A percentile compares a stretch with the other conserved stretches of the same genome.
Evolutionary conservation across 2,113 vertebrate species (phyloP).

Genomic region (Tiliqua scincoides): DNA sequence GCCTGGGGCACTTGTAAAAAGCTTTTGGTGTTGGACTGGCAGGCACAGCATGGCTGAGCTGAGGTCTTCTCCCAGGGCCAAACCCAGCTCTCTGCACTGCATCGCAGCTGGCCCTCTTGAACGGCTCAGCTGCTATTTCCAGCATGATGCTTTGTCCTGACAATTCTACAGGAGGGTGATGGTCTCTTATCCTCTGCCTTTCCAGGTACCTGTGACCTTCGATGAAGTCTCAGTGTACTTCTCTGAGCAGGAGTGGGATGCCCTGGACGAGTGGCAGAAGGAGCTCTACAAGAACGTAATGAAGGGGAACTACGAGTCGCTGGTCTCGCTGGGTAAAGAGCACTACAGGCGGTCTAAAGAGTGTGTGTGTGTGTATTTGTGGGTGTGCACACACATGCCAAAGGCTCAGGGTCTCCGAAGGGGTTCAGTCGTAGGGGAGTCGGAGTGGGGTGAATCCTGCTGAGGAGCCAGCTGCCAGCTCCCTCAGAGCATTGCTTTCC

Average conservation of each 20-base stretch:
- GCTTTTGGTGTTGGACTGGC: too few species aligned
- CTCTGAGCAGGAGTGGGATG: conserved; percentile 60
- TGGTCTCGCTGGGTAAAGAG: conserved; percentile 65
- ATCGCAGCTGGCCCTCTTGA: neutral
- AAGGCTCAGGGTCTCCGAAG: neutral
- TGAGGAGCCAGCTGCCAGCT: too few species aligned
- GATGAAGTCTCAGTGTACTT: conserved; percentile 38
- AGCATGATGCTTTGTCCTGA: rapidly evolving
- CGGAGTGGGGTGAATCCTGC: too few species aligned
- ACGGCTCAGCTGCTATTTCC: neutral
- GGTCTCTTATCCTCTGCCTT: neutral
- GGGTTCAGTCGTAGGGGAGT: too few species aligned
- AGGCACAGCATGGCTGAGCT: neutral
- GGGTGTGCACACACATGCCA: too few species aligned
- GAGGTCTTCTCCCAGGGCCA: neutral
- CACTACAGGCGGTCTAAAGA: rapidly evolving
- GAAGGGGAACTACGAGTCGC: conserved; percentile 59
- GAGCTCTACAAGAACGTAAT: conserved; percentile 66
- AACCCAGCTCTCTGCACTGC: neutral
- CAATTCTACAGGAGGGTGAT: too few species aligned
- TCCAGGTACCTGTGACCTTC: conserved; percentile 34
- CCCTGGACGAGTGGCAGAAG: conserved; percentile 69
- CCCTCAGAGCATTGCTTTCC: too few species aligned
- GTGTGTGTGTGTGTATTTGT: neutral
- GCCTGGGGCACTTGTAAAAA: too few species aligned